Conservation (phyloP, 2,888 invertebrate species). For the Melieria picta region DNA sequence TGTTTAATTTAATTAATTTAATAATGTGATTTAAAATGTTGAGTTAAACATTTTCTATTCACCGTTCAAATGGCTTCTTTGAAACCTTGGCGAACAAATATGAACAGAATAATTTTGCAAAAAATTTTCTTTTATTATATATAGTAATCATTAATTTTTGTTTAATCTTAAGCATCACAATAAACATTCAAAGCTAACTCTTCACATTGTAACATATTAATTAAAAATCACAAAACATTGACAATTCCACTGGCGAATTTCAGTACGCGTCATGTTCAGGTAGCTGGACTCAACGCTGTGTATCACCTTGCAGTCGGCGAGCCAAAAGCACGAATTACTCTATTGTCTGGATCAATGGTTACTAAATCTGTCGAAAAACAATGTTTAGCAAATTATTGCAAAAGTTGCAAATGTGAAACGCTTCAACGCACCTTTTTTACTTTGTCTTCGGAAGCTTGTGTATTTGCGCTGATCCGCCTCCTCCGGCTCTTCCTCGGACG, state of each 20-base stretch:
- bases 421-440: slow-evolving; percentile 28
- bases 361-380: slow-evolving; percentile 15
- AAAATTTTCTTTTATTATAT: too few species aligned
- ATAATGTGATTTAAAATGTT: too few species aligned
- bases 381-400: not conserved
- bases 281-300: slow-evolving; percentile 20
- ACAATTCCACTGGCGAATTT: not conserved
- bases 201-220: too few species aligned
- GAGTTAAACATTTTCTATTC: too few species aligned
- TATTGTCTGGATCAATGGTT: slow-evolving; percentile 21
- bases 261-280: slow-evolving; percentile 15
- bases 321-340: slow-evolving; percentile 7
- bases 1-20: too few species aligned
- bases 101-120: too few species aligned
- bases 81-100: too few species aligned
- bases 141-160: too few species aligned
- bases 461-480: slow-evolving; percentile 11
- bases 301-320: slow-evolving; percentile 17
- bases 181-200: too few species aligned
- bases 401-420: not conserved
- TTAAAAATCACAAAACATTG: too few species aligned
- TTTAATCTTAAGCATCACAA: too few species aligned
- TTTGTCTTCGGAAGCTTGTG: slow-evolving; percentile 5
- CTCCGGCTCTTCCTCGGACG: slow-evolving; percentile 38
- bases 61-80: too few species aligned